Conservation (phyloP, 2,797 vertebrate genomes). For the Pantherophis alleghaniensis region DNA sequence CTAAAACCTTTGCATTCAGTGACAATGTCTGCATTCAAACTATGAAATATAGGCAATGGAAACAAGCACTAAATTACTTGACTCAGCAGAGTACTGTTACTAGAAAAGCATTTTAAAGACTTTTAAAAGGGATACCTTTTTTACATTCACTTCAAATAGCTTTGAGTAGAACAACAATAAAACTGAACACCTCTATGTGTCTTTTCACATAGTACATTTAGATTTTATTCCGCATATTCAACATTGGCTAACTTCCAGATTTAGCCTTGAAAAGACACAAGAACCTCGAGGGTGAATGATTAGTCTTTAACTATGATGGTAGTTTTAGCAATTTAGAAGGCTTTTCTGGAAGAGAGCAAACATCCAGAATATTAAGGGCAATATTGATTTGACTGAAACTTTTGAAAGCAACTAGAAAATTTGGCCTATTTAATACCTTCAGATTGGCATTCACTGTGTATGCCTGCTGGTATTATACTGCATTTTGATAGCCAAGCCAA, state of each 20-base stretch:
- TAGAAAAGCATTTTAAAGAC: slow-evolving; percentile 37
- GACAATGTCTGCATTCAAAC: slow-evolving; percentile 45
- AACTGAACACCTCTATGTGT: neutral
- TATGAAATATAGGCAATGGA: slow-evolving; percentile 30
- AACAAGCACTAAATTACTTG: slow-evolving; percentile 48
- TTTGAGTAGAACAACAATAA: slow-evolving; percentile 15
- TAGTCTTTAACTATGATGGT: neutral
- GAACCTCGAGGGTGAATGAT: slow-evolving; percentile 24
- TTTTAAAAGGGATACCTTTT: slow-evolving; percentile 17
- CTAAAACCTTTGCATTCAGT: slow-evolving; percentile 49
- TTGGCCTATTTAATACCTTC: neutral
- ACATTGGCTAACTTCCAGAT: slow-evolving; percentile 51
- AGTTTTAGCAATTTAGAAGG: neutral
- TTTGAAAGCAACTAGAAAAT: neutral
- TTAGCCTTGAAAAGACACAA: slow-evolving; percentile 36
- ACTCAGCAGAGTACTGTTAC: slow-evolving; percentile 34
- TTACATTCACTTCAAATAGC: neutral
- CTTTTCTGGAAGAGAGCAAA: neutral
- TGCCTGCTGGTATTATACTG: neutral
- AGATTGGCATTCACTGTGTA: neutral
- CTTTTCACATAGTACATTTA: slow-evolving; percentile 23
- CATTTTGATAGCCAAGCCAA: neutral
- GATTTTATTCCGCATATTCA: neutral
- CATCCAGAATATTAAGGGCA: neutral
- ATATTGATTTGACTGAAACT: neutral